Percentiles rank a stretch among this genome's conserved stretches.
Conservation (phyloP, 2,888 invertebrate genomes). For the Eudasyphora cyanicolor region DNA sequence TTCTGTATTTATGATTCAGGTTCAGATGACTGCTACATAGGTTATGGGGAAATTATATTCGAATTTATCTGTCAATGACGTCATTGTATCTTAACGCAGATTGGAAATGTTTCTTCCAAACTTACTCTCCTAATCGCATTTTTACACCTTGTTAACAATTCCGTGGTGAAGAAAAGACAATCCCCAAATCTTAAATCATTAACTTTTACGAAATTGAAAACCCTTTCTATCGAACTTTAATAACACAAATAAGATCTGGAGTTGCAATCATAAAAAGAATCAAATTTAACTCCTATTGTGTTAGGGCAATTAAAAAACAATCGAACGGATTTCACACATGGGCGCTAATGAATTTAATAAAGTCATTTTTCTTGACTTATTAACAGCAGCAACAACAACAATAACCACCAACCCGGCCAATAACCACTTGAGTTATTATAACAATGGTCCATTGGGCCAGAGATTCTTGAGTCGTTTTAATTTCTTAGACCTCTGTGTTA, state of each 20-base stretch:
- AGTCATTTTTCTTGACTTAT: conserved; percentile 76
- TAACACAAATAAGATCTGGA: not conserved
- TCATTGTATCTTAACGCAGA: no score
- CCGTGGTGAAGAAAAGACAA: not conserved
- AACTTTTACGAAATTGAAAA: not conserved
- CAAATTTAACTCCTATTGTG: conserved; percentile 51
- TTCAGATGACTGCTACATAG: no score
- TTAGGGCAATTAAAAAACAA: conserved; percentile 67
- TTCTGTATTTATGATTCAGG: no score
- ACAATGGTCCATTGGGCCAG: not conserved
- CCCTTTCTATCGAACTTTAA: not conserved
- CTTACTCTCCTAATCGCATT: not conserved
- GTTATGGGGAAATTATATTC: no score
- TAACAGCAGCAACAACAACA: conserved; percentile 70
- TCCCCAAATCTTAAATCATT: not conserved
- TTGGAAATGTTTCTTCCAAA: not conserved
- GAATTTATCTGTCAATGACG: no score
- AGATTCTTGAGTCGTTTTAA: conserved; percentile 61
- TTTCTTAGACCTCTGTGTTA: conserved; percentile 23
- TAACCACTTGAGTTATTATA: no score
- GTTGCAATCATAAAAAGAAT: conserved; percentile 1
- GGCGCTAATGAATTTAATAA: conserved; percentile 78
- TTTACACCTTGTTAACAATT: not conserved
- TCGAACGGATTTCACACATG: conserved; percentile 76
- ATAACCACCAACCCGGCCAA: not conserved